Percentiles rank a stretch among this genome's conserved stretches.
phyloP scores from a whole-genome alignment of 1,140 invertebrate genomes.

The Rhizoglyphus robini region DNA sequence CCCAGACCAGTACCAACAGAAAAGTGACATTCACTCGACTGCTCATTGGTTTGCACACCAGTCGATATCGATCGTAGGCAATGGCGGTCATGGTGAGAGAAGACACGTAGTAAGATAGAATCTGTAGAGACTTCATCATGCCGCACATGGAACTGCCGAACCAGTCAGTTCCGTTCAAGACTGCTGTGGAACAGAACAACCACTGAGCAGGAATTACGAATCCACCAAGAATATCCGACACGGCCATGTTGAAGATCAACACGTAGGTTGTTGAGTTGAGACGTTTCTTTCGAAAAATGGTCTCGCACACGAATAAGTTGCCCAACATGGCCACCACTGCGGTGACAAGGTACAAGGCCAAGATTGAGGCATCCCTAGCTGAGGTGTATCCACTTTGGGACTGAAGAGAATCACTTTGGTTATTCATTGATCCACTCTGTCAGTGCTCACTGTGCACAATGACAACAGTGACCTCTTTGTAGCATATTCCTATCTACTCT shows the following conservation, averaged over 20 bases:
- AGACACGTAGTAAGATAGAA: conserved; percentile 36
- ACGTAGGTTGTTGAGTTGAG: conserved; percentile 59
- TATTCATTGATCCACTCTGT: too few relatives aligned
- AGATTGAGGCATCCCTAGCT: neutral
- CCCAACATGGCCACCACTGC: conserved; percentile 33
- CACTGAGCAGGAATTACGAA: conserved; percentile 9
- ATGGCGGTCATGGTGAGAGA: conserved; percentile 42
- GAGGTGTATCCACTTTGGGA: too few relatives aligned
- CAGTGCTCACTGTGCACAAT: too few relatives aligned
- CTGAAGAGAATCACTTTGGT: too few relatives aligned
- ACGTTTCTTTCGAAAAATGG: conserved; percentile 30
- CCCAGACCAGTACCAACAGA: conserved; percentile 38
- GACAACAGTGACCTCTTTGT: too few relatives aligned
- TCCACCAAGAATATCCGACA: conserved; percentile 45
- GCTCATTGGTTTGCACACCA: conserved; percentile 39
- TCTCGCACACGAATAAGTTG: conserved; percentile 30
- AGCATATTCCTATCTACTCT: too few relatives aligned
- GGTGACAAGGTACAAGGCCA: conserved; percentile 31
- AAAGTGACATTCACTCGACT: conserved; percentile 33
- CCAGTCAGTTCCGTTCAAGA: neutral
- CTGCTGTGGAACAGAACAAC: conserved; percentile 8
- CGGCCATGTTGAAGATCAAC: conserved; percentile 67
- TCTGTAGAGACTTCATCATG: neutral
- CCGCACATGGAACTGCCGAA: neutral
- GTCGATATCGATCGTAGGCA: conserved; percentile 39